Conservation (phyloP, 1,140 invertebrate genomes). For the Cotesia chilonis region DNA sequence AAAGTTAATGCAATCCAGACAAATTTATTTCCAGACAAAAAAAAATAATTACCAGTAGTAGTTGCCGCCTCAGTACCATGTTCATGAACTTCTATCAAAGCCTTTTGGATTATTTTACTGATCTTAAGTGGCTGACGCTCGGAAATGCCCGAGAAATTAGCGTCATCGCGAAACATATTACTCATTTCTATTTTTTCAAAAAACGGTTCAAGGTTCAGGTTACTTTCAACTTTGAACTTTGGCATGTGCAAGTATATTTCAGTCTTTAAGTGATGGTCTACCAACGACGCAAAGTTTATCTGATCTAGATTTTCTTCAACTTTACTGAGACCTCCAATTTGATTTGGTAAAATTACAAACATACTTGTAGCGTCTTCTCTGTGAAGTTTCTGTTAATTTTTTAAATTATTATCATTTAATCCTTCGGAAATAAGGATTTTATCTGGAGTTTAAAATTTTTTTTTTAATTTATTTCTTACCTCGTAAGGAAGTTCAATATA, state of each 20-base stretch:
- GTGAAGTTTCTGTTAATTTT: too few species aligned
- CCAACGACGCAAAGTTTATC: conserved; percentile 55
- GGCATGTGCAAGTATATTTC: conserved; percentile 50
- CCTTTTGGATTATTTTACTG: conserved; percentile 69
- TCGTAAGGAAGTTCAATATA: conserved; percentile 75
- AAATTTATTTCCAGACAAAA: too few species aligned
- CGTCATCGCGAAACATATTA: conserved; percentile 62
- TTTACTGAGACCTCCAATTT: conserved; percentile 58
- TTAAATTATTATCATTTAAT: background rate
- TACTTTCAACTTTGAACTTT: conserved; percentile 64
- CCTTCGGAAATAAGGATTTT: background rate
- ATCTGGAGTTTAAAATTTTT: background rate
- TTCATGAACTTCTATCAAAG: conserved; percentile 72
- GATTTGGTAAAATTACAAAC: conserved; percentile 67
- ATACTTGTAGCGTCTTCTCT: conserved; percentile 57
- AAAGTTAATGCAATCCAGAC: too few species aligned
- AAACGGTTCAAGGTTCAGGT: conserved; percentile 36
- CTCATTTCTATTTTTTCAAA: conserved; percentile 60
- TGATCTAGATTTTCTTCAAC: conserved; percentile 60
- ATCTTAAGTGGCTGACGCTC: conserved; percentile 58
- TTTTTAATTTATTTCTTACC: conserved; percentile 52
- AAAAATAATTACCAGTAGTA: conserved; percentile 56
- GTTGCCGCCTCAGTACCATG: conserved; percentile 73
- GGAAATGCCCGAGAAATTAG: conserved; percentile 68
- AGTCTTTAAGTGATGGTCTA: conserved; percentile 22